Evolutionary conservation across 35 echinoderm and acorn worm genomes (phyloP).

Genomic region (Hemicentrotus pulcherrimus): DNA sequence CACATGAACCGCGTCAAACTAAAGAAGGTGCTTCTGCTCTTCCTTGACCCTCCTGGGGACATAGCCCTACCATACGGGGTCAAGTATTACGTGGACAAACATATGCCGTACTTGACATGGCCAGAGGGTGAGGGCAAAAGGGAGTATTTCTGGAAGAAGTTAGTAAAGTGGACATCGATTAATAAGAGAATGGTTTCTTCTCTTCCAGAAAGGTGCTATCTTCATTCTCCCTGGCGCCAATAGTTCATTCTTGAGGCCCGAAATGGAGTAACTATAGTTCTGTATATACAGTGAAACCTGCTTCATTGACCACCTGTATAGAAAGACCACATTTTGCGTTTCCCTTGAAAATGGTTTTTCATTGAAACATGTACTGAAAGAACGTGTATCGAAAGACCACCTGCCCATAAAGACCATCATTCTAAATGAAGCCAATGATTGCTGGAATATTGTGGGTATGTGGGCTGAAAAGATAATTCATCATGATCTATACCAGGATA

Average conservation of each 20-base stretch:
- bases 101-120: slow-evolving; percentile 13
- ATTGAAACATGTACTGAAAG: no score
- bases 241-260: background rate
- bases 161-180: background rate
- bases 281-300: no score
- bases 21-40: slow-evolving; percentile 25
- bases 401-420: no score
- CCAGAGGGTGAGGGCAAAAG: background rate
- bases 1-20: background rate
- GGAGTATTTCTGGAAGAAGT: slow-evolving; percentile 42
- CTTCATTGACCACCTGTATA: no score
- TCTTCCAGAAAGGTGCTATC: slow-evolving; percentile 14
- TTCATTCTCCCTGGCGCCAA: background rate
- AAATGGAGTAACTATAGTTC: background rate
- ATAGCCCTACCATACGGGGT: background rate
- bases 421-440: no score
- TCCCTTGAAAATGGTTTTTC: no score
- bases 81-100: slow-evolving; percentile 13
- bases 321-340: no score
- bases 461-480: no score
- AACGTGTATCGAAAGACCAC: no score
- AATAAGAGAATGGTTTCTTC: slow-evolving; percentile 7
- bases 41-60: background rate
- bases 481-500: no score
- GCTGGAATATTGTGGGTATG: no score